These are phyloP conservation scores for Brachionus rubens DNA, from an alignment of 1,140 invertebrate species.

Conservation along the genomic window DNA sequence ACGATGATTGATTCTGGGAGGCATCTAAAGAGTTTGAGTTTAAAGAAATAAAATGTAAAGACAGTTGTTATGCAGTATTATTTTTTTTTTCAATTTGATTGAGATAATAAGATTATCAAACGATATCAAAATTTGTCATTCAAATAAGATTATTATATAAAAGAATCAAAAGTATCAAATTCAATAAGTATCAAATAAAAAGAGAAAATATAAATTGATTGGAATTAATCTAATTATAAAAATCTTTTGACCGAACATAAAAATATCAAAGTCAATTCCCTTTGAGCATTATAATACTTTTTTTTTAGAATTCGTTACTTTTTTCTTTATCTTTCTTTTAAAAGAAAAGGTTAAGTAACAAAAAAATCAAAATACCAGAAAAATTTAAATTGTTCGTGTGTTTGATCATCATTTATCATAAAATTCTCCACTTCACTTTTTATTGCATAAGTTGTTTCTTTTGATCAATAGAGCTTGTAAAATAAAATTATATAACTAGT, in stretches of 20 bases:
- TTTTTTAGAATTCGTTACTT: too few relatives aligned
- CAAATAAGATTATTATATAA: background rate
- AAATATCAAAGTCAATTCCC: slow-evolving; percentile 8
- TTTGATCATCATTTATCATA: slow-evolving; percentile 16
- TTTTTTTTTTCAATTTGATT: too few relatives aligned
- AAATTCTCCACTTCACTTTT: background rate
- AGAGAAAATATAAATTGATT: slow-evolving; percentile 6
- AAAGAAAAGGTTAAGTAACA: slow-evolving; percentile 23
- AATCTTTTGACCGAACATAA: slow-evolving; percentile 39
- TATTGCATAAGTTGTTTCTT: slow-evolving; percentile 15
- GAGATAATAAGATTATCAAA: too few relatives aligned
- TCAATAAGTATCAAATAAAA: slow-evolving; percentile 28
- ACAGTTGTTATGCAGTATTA: too few relatives aligned
- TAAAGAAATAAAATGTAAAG: too few relatives aligned
- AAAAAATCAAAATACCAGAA: slow-evolving; percentile 27
- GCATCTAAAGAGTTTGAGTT: too few relatives aligned
- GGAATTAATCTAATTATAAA: slow-evolving; percentile 38
- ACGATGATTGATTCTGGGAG: too few relatives aligned
- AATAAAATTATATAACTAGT: background rate
- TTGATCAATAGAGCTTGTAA: slow-evolving; percentile 19
- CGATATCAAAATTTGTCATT: too few relatives aligned
- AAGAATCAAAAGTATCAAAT: slow-evolving; percentile 8
- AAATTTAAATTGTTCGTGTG: background rate
- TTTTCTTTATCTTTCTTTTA: background rate
- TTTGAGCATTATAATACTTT: slow-evolving; percentile 32